These are phyloP conservation scores for Charadrius vociferus DNA, from an alignment of 2,113 vertebrate species.

Conservation along the genomic window DNA sequence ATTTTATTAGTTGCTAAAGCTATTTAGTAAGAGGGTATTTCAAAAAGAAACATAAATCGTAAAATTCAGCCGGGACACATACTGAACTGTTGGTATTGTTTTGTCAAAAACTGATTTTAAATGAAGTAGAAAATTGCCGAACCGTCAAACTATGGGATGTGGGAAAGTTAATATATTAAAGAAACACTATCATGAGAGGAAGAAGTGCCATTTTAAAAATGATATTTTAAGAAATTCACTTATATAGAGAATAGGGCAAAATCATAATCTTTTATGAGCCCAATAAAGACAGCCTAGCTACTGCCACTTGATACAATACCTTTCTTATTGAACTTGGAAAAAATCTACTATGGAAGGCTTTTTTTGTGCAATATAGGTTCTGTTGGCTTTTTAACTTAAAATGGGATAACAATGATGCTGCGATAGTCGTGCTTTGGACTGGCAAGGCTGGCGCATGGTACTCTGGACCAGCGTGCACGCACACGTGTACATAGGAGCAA, in stretches of 20 bases:
- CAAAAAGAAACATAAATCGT: slow-evolving; percentile 25
- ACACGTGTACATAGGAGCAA: accelerated
- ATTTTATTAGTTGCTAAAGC: slow-evolving; percentile 48
- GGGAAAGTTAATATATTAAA: slow-evolving; percentile 61
- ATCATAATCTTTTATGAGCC: slow-evolving; percentile 59
- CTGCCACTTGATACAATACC: slow-evolving; percentile 32
- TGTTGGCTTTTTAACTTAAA: background rate
- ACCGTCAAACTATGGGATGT: slow-evolving; percentile 29
- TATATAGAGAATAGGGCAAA: slow-evolving; percentile 54
- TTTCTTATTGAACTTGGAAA: slow-evolving; percentile 46
- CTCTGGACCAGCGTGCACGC: background rate
- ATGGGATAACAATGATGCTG: background rate
- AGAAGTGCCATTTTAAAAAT: slow-evolving; percentile 38
- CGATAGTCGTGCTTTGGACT: background rate
- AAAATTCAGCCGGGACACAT: slow-evolving; percentile 46
- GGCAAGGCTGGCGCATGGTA: background rate
- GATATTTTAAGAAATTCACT: slow-evolving; percentile 67
- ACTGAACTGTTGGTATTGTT: slow-evolving; percentile 43
- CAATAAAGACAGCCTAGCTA: slow-evolving; percentile 50
- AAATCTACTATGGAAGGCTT: background rate
- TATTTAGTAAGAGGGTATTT: slow-evolving; percentile 33
- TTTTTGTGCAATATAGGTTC: background rate
- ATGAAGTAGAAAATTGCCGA: slow-evolving; percentile 46
- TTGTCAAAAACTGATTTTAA: slow-evolving; percentile 64
- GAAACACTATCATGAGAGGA: slow-evolving; percentile 48